Evolutionary conservation across 2,888 invertebrate genomes (phyloP), one percentile per base, ranked within the genome.

Genomic region (Cremastinae sp.): DNA sequence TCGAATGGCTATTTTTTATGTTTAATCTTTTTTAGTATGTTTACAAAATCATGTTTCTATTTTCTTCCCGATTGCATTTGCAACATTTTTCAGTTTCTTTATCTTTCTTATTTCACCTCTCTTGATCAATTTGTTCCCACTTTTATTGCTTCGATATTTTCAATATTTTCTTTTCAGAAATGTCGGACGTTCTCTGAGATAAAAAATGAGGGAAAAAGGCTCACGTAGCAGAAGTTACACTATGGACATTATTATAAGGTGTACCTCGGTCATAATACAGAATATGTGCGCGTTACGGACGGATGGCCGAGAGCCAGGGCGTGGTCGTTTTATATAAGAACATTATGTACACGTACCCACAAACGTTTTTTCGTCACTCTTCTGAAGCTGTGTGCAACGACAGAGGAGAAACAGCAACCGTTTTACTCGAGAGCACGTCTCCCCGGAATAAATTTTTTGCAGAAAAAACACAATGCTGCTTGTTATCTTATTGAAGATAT

Each of bases 241-340:
- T 35, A 47, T 37, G 18, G 35, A 49, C 18, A 47, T 16, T 22
- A 43, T 62, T 37, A 62, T 62, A 62, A 28, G 45, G 66, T 41
- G 49, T 16, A 37, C 53, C 10, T 39, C 14, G 43, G 12, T 49
- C 8, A 35, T 51, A 59, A 51, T 62, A 64, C 68, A 68, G 43
- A 68, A 55, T 68, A 59, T 56, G 68, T 56, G 68, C 68, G 61
- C 61, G 74, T 74, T 75, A 78, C 79, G 68, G 75, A 79, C 74
- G 73, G 79, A 78, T 72, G 78, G 81, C 83, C 79, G 80, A 79
- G 75, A 79, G 78, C 74, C 83, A 87, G 86, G 89, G 89, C 87
- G 89, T 89, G 89, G 88, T 85, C 84, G 84, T 79, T 89, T 89
- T 89, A 89, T 88, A 86, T 89, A 89, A 89, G 87, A 66, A 77